A percentile compares a stretch with the other conserved stretches of the same genome.
Conservation (phyloP, 2,113 vertebrate species). For the Myrmophylax atrothorax region DNA sequence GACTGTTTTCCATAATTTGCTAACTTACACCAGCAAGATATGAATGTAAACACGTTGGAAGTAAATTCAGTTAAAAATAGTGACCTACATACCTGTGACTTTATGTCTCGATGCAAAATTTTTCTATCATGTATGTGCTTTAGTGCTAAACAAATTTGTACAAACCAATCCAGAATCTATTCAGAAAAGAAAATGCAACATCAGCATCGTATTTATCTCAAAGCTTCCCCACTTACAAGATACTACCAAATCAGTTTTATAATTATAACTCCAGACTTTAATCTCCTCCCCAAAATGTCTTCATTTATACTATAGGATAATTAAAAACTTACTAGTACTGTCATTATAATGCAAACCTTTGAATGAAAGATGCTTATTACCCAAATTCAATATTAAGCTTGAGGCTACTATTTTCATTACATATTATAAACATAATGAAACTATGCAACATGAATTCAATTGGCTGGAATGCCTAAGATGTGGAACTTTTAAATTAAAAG, state of each 20-base stretch:
- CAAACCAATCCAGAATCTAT: conserved; percentile 97
- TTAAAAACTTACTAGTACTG: not conserved
- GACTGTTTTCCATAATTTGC: not conserved
- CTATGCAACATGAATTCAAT: not conserved
- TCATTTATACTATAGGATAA: not conserved
- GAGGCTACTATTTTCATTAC: not conserved
- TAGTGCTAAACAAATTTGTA: conserved; percentile 95
- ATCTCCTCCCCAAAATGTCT: not conserved
- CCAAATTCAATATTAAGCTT: not conserved
- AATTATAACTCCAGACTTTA: not conserved
- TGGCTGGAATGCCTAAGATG: not conserved
- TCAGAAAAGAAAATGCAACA: not conserved
- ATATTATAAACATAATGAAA: not conserved
- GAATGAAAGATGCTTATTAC: not conserved
- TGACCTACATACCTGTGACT: conserved; percentile 88
- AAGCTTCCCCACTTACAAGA: not conserved
- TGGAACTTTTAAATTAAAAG: not conserved
- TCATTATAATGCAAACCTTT: not conserved
- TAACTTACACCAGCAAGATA: not conserved
- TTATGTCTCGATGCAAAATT: conserved; percentile 98
- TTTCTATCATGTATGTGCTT: conserved; percentile 97
- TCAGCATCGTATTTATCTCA: not conserved
- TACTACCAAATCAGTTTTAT: not conserved
- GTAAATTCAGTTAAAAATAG: not conserved
- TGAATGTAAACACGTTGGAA: not conserved